These are phyloP conservation scores for Sphaeridia pumilis DNA, from an alignment of 2,888 invertebrate species.

Conservation along the genomic window DNA sequence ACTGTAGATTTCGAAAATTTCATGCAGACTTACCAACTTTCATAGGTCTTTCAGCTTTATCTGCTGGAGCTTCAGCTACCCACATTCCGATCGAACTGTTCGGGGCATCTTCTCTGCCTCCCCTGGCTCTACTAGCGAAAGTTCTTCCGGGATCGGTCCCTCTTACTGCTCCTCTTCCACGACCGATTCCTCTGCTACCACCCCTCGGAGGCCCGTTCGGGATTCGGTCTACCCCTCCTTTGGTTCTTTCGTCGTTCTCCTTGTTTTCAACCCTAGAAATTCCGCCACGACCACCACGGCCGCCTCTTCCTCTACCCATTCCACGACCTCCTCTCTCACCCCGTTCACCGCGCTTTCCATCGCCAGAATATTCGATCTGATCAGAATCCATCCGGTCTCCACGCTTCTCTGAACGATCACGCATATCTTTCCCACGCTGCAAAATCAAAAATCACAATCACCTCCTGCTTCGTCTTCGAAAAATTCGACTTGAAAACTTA, in stretches of 20 bases:
- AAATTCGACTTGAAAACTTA: too few species aligned
- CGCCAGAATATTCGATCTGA: conserved; percentile 18
- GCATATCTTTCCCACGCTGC: not conserved
- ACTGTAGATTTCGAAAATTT: too few species aligned
- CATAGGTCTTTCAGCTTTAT: conserved; percentile 36
- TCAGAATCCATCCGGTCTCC: conserved; percentile 40
- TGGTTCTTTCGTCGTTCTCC: conserved; percentile 52
- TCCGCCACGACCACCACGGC: conserved; percentile 33
- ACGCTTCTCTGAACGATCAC: conserved; percentile 37
- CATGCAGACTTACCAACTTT: conserved; percentile 39
- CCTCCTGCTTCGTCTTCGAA: too few species aligned
- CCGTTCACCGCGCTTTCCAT: conserved; percentile 31
- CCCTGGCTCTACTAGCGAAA: conserved; percentile 34
- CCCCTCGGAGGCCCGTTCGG: conserved; percentile 36
- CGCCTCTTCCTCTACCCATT: conserved; percentile 42
- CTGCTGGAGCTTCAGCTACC: conserved; percentile 34
- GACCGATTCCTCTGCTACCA: conserved; percentile 43
- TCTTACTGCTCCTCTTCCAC: conserved; percentile 38
- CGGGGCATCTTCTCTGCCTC: conserved; percentile 26
- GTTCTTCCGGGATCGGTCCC: conserved; percentile 41
- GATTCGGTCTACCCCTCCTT: conserved; percentile 41
- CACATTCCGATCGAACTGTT: conserved; percentile 36
- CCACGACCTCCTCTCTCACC: conserved; percentile 41
- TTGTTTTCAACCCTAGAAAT: conserved; percentile 51
- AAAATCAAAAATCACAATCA: too few species aligned